Percentiles rank a stretch among this genome's conserved stretches.
These are phyloP conservation scores for Drosophila pallidifrons DNA, from an alignment of 1,140 invertebrate species.

Conservation along the genomic window DNA sequence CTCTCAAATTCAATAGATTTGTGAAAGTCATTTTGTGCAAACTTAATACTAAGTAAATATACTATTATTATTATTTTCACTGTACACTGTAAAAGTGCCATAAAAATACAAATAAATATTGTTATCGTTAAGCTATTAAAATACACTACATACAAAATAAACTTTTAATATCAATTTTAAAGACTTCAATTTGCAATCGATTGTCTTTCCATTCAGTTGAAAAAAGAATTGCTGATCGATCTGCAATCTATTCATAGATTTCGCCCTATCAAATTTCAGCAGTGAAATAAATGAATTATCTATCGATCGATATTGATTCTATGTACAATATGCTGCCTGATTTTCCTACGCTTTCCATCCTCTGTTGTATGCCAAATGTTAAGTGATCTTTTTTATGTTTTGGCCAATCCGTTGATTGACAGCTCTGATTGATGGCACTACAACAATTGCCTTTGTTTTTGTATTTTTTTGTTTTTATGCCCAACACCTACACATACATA, in stretches of 20 bases:
- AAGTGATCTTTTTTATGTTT: constrained; percentile 28
- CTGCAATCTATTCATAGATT: constrained; percentile 8
- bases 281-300: neutral
- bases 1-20: too few species aligned
- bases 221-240: neutral
- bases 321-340: neutral
- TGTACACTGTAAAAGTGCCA: neutral
- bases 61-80: too few species aligned
- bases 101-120: neutral
- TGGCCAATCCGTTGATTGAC: constrained; percentile 59
- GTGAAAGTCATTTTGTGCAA: too few species aligned
- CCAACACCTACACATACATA: neutral
- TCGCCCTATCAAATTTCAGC: neutral
- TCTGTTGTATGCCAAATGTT: constrained; percentile 17
- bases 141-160: too few species aligned
- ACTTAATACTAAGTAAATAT: too few species aligned
- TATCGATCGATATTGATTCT: neutral
- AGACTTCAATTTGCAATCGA: neutral
- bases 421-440: constrained; percentile 68
- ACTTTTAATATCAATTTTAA: neutral
- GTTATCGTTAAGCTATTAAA: neutral
- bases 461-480: neutral
- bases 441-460: constrained; percentile 8
- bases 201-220: neutral
- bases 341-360: neutral